Evolutionary conservation across 2,113 vertebrate species (phyloP), one percentile per base, ranked within the genome.

Genomic region (Anser cygnoides): DNA sequence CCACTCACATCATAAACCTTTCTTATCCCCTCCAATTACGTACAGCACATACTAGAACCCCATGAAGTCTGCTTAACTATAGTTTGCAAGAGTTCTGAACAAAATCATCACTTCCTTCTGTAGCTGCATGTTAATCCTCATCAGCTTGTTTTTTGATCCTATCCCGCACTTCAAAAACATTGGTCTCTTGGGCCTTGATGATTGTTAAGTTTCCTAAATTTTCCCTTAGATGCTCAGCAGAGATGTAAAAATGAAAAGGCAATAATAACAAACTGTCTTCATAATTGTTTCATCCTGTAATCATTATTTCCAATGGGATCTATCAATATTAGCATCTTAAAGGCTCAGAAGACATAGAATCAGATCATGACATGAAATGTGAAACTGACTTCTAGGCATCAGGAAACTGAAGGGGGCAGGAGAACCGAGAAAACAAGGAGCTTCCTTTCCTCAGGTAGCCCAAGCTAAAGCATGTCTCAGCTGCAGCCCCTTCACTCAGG

Each of bases 391-490:
- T 95, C 54, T 65, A 91, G 13, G 39, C 43, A 43, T 49, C 10
- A 76, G 49, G n/a, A 85, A 79, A 82, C 11, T 57, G 33, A 72
- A 71, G 58, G 15, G 26, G n/a, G 39, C 39, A 73, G 54, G 57
- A 86, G 18, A 91, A 84, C 0, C 0, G 8, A 61, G 15, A 68
- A 61, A 76, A 61, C 85, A 13, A 1, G 0, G 9, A 58, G 12
- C 14, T 15, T 58, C 46, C 49, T 62, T 23, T 37, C 13, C 10
- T 79, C 31, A 46, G 29, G 52, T 16, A 91, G 21, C 23, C 39
- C 62, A 68, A 70, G 49, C 2, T 49, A 78, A 92, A 89, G 17
- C 5, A 13, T 0, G 1, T 49, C 31, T 70, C 62, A 73, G 63
- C 37, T 84, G 76, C 29, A 93, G 43, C 6, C 31, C 33, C 41